Evolutionary conservation across 30 jellyfish, hydroid and myxozoan species (phyloP).

Genomic region (Cassiopea andromeda): DNA sequence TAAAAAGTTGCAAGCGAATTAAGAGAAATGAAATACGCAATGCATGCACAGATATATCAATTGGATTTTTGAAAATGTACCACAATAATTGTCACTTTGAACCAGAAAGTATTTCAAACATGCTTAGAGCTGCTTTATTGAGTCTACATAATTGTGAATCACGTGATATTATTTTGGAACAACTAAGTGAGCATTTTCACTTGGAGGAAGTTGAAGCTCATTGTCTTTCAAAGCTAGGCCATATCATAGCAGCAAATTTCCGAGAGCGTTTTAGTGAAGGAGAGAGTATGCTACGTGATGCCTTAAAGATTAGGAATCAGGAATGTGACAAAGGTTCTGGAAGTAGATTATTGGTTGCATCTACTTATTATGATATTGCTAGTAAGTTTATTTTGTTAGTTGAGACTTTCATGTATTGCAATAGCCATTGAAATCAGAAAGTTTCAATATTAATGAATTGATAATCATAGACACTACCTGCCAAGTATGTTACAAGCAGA

Average conservation of each 20-base stretch:
- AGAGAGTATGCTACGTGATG: not conserved
- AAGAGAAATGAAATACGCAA: not conserved
- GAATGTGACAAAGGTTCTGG: slow-evolving; percentile 1
- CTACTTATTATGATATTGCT: not conserved
- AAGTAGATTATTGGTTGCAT: slow-evolving; percentile 1
- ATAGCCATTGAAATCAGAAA: too few species aligned
- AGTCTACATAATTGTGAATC: not conserved
- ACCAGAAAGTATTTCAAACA: not conserved
- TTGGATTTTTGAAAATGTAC: slow-evolving; percentile 6
- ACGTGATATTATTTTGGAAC: not conserved
- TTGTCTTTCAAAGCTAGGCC: slow-evolving; percentile 12
- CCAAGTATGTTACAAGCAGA: too few species aligned
- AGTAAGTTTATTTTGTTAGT: not conserved
- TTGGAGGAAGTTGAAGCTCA: slow-evolving; percentile 3
- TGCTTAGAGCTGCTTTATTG: not conserved
- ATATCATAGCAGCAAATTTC: slow-evolving; percentile 2
- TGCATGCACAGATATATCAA: slow-evolving; percentile 12
- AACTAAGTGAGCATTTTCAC: not conserved
- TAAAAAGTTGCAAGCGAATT: not conserved
- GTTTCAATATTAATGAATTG: too few species aligned
- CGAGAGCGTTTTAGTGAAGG: slow-evolving; percentile 1
- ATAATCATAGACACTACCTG: too few species aligned
- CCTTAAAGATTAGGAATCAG: not conserved
- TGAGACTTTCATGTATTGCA: not conserved
- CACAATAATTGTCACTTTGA: not conserved